A percentile compares a stretch with the other conserved stretches of the same genome.
Conservation (phyloP, 2,113 vertebrate genomes). For the Meles meles region DNA sequence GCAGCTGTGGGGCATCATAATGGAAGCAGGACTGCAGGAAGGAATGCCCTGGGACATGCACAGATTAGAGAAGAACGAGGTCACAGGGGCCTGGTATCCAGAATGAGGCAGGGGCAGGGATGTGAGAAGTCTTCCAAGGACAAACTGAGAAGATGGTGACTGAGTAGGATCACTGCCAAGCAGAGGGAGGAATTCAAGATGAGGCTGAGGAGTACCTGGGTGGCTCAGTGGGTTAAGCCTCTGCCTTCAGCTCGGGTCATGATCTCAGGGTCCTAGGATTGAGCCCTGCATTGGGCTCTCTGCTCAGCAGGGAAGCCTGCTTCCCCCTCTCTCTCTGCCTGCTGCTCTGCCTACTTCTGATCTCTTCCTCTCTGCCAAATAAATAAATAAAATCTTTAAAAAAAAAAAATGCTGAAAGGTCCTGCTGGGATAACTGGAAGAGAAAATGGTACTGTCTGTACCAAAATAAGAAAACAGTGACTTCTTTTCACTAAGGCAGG, state of each 20-base stretch:
- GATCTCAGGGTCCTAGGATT: too few species aligned
- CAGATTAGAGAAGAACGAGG: neutral
- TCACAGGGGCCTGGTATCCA: neutral
- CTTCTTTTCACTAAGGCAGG: neutral
- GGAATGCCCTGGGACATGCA: neutral
- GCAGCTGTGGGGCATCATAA: neutral
- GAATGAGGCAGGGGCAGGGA: neutral
- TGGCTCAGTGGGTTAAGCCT: too few species aligned
- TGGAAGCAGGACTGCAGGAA: neutral
- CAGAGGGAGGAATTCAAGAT: neutral
- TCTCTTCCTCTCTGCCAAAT: too few species aligned
- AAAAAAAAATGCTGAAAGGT: neutral
- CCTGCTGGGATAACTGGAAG: neutral
- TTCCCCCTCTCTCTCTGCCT: too few species aligned
- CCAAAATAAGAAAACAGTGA: neutral
- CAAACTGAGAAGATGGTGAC: neutral
- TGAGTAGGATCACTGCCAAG: neutral
- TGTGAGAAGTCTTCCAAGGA: neutral
- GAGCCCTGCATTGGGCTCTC: too few species aligned
- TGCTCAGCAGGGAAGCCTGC: too few species aligned
- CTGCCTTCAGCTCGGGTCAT: too few species aligned
- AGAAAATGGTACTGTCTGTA: neutral
- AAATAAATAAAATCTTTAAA: too few species aligned
- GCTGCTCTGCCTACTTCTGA: too few species aligned
- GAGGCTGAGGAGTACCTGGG: too few species aligned